Percentiles rank a stretch among this genome's conserved stretches.
These are phyloP conservation scores for Lordiphosa clarofinis DNA, from an alignment of 1,140 invertebrate species.

Conservation along the genomic window DNA sequence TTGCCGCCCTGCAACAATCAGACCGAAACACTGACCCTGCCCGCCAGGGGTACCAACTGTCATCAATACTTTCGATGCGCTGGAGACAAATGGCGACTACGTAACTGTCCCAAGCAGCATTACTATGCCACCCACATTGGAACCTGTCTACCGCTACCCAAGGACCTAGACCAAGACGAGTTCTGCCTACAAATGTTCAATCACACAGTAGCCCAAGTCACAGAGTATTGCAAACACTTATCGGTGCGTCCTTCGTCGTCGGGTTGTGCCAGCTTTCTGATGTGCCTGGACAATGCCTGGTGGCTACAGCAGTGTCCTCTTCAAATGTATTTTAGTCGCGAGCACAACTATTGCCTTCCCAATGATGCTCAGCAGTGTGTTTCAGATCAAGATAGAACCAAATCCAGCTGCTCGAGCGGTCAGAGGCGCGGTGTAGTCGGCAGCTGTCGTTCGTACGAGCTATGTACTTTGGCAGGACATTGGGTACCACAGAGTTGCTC, in stretches of 20 bases:
- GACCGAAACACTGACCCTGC: conserved; percentile 35
- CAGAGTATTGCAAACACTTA: conserved; percentile 36
- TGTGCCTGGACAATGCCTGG: conserved; percentile 71
- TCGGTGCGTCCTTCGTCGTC: conserved; percentile 30
- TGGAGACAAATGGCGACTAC: conserved; percentile 61
- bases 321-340: conserved; percentile 64
- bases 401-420: conserved; percentile 15
- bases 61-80: conserved; percentile 63
- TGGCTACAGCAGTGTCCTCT: conserved; percentile 66
- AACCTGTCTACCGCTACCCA: conserved; percentile 41
- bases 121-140: conserved; percentile 32
- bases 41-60: conserved; percentile 31
- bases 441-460: conserved; percentile 59
- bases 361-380: conserved; percentile 44
- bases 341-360: conserved; percentile 64
- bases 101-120: conserved; percentile 51
- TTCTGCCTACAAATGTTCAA: conserved; percentile 9
- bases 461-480: conserved; percentile 22
- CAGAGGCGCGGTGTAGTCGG: conserved; percentile 29
- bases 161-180: conserved; percentile 9
- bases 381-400: background rate
- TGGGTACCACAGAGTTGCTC: conserved; percentile 43
- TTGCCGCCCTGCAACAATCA: conserved; percentile 35
- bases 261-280: conserved; percentile 56
- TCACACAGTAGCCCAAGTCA: background rate